Evolutionary conservation across 2,797 vertebrate species (phyloP), one percentile per base, ranked within the genome.

Genomic region (Rhodeus uyekii): DNA sequence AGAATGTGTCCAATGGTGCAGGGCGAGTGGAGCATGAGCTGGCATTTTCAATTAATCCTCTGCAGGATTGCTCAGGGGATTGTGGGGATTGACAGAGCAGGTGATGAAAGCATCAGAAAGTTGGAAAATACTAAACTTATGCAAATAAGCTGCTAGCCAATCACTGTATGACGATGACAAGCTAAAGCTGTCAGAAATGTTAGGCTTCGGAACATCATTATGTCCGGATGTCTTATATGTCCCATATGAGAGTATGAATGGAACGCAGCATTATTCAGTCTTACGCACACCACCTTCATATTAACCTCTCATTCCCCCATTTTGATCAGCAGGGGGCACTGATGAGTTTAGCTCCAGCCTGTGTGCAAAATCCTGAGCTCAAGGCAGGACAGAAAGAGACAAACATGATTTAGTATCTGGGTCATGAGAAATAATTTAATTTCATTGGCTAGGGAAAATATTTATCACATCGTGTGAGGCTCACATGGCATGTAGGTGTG

Each of bases 321-420:
- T 18, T n/a, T 88, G 78, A 87, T 83, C 94, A 93, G 89, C 87
- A 93, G 92, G 91, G 92, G 92, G 89, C 91, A 90, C 90, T 93
- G 91, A 93, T 93, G 91, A 91, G 84, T 92, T 81, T 86, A 88
- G 55, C 42, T 27, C 0, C 42, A 71, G 12, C n/a, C 53, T 77
- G 38, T 61, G 79, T 82, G 55, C 80, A 87, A 65, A 85, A 89
- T n/a, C 60, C 29, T 24, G 44, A 68, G 78, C 86, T 79, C 83
- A 84, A 86, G 76, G 83, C 85, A 86, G 90, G 90, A 85, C 85
- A 80, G 88, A 84, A 84, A 85, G 90, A 78, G 60, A 91, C 86
- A 91, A 88, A 90, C 87, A 88, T 87, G 81, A 90, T 93, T 91
- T 90, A 89, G 91, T 91, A 94, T 94, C 88, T 92, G 83, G 92